Evolutionary conservation across 1,140 invertebrate genomes (phyloP), one percentile per base, ranked within the genome.

Genomic region (Halesus radiatus): DNA sequence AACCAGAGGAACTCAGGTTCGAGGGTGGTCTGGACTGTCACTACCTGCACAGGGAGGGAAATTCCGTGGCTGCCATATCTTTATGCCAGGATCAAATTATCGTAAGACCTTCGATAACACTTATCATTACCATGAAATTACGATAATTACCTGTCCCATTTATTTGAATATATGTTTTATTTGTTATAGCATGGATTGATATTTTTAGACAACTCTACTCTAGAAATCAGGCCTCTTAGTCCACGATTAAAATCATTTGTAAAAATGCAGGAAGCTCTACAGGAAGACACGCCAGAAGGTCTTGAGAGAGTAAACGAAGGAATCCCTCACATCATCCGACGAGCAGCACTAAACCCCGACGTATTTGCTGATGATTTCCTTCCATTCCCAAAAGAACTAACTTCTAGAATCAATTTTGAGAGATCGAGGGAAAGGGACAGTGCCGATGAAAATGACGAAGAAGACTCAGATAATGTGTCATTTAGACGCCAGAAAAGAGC

Each of bases 181-280:
- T 66, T 66, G 52, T 78, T 78, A 13, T 85, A 90, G 89, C 91
- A 92, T 79, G 93, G 93, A 20, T 87, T 93, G 32, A 89, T 94
- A 26, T 90, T 94, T 81, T 85, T 92, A 52, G 90, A 92, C 54
- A 93, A 94, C 81, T 86, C 89, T 0, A 92, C 92, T 0, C 89
- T 93, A 29, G 93, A 94, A 87, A 92, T 94, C 56, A 90, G 89
- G 3, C 93, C 94, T 7, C 83, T 94, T 29, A 86, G 85, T 20
- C 80, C 83, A 15, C 82, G 85, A 53, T 78, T 89, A 15, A 84
- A 85, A 78, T 81, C 84, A 76, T 58, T 83, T 79, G 76, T 85
- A 53, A 85, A 87, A 56, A 26, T 86, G 29, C 58, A 82, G 84
- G 83, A 85, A 82, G 81, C 85, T 37, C 80, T 85, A 29, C 18